Conservation (phyloP, 2,113 vertebrate genomes). For the Mesoclemmys tuberculata region DNA sequence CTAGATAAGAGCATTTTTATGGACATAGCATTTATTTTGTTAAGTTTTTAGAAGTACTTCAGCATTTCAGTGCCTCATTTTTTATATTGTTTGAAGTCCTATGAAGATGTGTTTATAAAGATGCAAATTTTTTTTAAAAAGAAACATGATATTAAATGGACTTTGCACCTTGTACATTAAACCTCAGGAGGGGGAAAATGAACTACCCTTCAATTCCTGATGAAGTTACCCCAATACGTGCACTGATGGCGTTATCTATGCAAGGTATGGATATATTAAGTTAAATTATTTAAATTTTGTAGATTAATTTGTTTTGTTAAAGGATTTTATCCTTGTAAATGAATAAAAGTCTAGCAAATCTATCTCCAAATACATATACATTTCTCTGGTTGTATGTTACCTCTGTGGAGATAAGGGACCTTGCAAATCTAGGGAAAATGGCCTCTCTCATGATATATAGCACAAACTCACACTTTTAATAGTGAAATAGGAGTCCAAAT, state of each 20-base stretch:
- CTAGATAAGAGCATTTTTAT: neutral
- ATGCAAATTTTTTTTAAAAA: neutral
- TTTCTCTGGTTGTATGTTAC: neutral
- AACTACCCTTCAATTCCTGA: neutral
- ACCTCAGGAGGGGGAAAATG: neutral
- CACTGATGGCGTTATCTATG: neutral
- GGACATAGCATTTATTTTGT: neutral
- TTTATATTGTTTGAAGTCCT: neutral
- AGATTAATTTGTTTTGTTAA: neutral
- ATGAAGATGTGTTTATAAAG: neutral
- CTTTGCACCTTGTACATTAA: neutral
- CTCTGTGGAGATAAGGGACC: rapidly evolving
- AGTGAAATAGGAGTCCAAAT: neutral
- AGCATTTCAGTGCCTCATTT: neutral
- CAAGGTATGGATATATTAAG: neutral
- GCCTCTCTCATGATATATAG: neutral
- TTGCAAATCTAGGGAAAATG: neutral
- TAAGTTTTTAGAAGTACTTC: neutral
- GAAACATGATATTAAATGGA: neutral
- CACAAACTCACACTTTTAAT: neutral
- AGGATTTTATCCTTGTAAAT: neutral
- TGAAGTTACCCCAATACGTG: neutral
- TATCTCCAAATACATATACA: neutral
- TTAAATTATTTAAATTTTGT: neutral
- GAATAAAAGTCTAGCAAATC: neutral